Evolutionary conservation across 2,113 vertebrate genomes (phyloP), one percentile per base, ranked within the genome.

Genomic region (Callopanchax toddi): DNA sequence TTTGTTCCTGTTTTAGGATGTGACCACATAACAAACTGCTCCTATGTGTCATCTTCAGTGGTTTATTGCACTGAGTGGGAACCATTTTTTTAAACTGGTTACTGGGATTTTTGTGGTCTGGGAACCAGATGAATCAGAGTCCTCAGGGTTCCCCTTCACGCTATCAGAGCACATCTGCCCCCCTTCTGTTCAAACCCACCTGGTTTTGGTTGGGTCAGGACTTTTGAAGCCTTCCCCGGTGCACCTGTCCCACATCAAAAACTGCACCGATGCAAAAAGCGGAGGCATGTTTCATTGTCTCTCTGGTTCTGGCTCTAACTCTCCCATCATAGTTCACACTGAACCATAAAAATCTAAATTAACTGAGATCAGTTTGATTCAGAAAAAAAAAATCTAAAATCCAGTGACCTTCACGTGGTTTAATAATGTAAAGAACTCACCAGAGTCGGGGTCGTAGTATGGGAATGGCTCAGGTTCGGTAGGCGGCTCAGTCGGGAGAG

Each of bases 371-470:
- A 32, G 29, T 32, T 32, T 32, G 29, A 8, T 32, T 32, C n/a
- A n/a, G n/a, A n/a, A n/a, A n/a, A n/a, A n/a, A n/a, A n/a, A n/a
- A n/a, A n/a, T 32, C 29, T 32, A 9, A 32, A 32, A 32, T 32
- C 29, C 5, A 32, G n/a, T n/a, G n/a, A 32, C 29, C 26, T 4
- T 36, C 7, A 36, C 34, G 3, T 8, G 3, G 36, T 37, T 3
- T 11, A 37, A 29, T 13, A 15, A 15, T 4, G 4, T 39, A 53
- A 32, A 22, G 61, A n/a, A 64, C 85, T 84, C 71, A 89, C 86
- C 87, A n/a, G 9, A 3, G n/a, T 90, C 86, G 12, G 82, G 69
- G 25, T 83, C 83, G 57, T 86, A 89, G 23, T 89, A 85, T 17
- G 82, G 85, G 72, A 83, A 82, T 6, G 67, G 11, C 2, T 86